A percentile compares a stretch with the other conserved stretches of the same genome.
Evolutionary conservation across 2,113 vertebrate genomes (phyloP).

Genomic region (Calidris pugnax): DNA sequence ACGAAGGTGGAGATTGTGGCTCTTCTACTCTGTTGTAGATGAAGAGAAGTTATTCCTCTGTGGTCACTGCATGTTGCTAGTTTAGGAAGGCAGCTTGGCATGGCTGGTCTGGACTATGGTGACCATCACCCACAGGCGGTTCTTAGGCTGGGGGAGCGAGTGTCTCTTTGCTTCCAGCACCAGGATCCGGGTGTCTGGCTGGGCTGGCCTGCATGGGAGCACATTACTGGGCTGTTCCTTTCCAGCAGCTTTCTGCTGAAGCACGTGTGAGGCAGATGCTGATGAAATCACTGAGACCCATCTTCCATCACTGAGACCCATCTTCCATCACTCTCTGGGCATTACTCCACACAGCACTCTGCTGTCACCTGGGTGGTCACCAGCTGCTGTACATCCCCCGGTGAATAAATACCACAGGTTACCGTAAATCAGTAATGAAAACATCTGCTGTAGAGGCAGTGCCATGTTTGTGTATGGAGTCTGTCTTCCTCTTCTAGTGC

Average conservation of each 20-base stretch:
- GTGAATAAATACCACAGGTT: neutral
- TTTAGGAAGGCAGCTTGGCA: neutral
- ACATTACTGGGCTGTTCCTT: neutral
- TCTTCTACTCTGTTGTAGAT: neutral
- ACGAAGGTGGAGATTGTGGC: neutral
- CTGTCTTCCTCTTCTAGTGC: neutral
- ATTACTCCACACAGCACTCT: neutral
- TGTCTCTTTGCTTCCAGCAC: neutral
- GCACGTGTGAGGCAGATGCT: neutral
- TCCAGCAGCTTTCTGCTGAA: neutral
- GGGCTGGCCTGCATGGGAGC: neutral
- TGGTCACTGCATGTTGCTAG: neutral
- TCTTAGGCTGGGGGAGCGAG: neutral
- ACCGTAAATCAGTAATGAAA: neutral
- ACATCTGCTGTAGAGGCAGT: neutral
- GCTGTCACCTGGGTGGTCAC: neutral
- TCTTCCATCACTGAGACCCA: accelerated
- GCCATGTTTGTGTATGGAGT: neutral
- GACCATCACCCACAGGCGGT: neutral
- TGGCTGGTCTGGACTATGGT: neutral
- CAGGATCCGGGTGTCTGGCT: neutral
- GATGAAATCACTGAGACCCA: neutral
- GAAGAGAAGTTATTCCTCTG: neutral
- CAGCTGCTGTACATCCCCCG: neutral
- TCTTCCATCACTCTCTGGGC: accelerated